Evolutionary conservation across 2,888 invertebrate genomes (phyloP).

Genomic region (Brassicogethes aeneus): DNA sequence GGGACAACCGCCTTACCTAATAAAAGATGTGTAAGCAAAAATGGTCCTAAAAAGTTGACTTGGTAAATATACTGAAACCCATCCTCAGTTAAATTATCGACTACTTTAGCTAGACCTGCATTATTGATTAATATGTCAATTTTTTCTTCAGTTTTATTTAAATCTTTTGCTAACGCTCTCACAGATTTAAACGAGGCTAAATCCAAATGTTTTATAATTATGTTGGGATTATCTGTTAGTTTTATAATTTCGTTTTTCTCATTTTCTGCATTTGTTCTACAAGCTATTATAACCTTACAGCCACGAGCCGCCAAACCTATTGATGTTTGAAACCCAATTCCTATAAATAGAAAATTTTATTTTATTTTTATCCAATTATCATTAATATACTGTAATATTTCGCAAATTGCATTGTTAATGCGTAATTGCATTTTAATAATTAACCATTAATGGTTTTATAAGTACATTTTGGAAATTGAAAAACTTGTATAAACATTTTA

Average conservation of each 20-base stretch:
- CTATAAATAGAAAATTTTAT: too few relatives aligned
- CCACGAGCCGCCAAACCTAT: conserved; percentile 39
- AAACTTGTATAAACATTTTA: too few relatives aligned
- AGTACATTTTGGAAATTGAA: too few relatives aligned
- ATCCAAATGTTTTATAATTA: conserved; percentile 40
- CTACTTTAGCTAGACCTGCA: conserved; percentile 47
- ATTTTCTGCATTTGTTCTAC: conserved; percentile 32
- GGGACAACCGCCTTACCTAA: conserved; percentile 38
- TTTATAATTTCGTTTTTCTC: conserved; percentile 22
- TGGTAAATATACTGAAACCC: conserved; percentile 55
- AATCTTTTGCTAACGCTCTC: conserved; percentile 50
- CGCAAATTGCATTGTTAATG: conserved; percentile 2
- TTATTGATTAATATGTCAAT: conserved; percentile 55
- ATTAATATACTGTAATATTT: too few relatives aligned
- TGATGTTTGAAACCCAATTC: conserved; percentile 35
- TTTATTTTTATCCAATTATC: too few relatives aligned
- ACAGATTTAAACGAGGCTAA: conserved; percentile 46
- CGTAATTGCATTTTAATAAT: too few relatives aligned
- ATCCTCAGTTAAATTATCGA: conserved; percentile 46
- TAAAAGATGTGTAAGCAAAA: conserved; percentile 56
- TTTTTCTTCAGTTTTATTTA: conserved; percentile 44
- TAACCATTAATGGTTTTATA: too few relatives aligned
- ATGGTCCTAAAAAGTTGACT: conserved; percentile 63
- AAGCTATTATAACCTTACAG: conserved; percentile 45
- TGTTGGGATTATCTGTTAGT: conserved; percentile 28